Evolutionary conservation across 2,797 vertebrate species (phyloP).

Genomic region (Schizothorax lantsangensis): DNA sequence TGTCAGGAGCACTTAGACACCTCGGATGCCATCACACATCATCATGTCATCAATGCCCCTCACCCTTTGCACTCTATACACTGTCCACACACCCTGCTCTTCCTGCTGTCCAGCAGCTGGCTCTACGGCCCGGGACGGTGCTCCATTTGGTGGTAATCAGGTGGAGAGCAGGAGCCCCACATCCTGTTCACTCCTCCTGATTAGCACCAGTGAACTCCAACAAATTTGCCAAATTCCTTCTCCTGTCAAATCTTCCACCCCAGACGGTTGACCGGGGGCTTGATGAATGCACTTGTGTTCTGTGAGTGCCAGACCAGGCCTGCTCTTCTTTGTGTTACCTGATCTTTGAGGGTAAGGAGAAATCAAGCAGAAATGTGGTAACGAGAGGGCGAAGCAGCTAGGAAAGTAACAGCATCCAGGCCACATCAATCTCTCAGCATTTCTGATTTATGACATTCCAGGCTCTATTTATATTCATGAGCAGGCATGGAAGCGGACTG

Average conservation of each 20-base stretch:
- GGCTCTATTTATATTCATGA: slow-evolving; percentile 75
- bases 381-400: slow-evolving; percentile 31
- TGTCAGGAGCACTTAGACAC: slow-evolving; percentile 51
- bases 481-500: slow-evolving; percentile 64
- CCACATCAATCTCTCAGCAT: slow-evolving; percentile 40
- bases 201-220: slow-evolving; percentile 91
- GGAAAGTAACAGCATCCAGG: slow-evolving; percentile 62
- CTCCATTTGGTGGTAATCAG: slow-evolving; percentile 94
- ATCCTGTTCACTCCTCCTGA: slow-evolving; percentile 88
- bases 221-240: slow-evolving; percentile 84
- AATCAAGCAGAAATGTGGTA: slow-evolving; percentile 40
- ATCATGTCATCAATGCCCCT: slow-evolving; percentile 38
- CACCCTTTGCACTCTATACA: slow-evolving; percentile 34
- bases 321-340: slow-evolving; percentile 55
- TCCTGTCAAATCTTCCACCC: slow-evolving; percentile 68
- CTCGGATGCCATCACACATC: background rate
- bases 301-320: slow-evolving; percentile 78
- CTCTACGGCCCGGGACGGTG: slow-evolving; percentile 77
- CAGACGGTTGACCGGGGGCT: slow-evolving; percentile 71
- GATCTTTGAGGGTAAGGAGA: slow-evolving; percentile 45
- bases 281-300: slow-evolving; percentile 85
- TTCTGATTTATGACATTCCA: slow-evolving; percentile 70
- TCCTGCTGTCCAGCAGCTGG: slow-evolving; percentile 64
- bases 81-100: slow-evolving; percentile 33
- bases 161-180: slow-evolving; percentile 89